Evolutionary conservation across 2,888 invertebrate species (phyloP), one percentile per base, ranked within the genome.

Genomic region (Bellardia pandia): DNA sequence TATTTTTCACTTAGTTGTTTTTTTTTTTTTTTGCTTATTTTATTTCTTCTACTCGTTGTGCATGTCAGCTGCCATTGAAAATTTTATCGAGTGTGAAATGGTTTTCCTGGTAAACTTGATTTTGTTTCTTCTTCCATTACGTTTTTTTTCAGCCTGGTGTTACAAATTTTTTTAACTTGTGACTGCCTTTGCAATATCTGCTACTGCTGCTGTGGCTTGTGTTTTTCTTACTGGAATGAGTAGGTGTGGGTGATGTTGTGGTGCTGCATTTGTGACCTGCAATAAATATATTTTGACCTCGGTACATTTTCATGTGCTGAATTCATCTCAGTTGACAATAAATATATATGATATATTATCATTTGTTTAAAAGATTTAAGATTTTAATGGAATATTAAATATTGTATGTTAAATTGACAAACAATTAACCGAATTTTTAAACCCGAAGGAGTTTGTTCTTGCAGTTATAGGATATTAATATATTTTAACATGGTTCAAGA

Each of bases 41-140:
- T 58, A n/a, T 45, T 64, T 42, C 45, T 64, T 42, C 45, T 45
- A 2, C 53, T 66, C 51, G 37, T 79, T 60, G 71, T 64, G 37
- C 86, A 83, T 72, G 75, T 80, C 76, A 77, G 51, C 72, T 86
- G 77, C 80, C 84, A 86, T 84, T 84, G 86, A 77, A 87, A 88
- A 89, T 80, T 89, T 90, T 89, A 90, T 90, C 86, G 89, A 85
- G 89, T 89, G 89, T 89, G 84, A 90, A 90, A 90, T 90, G 85
- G 77, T 74, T 86, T 88, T 80, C 30, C 71, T 81, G 85, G 71
- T 58, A 84, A 81, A 86, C 78, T 88, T 86, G 79, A 86, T 80
- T 86, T 86, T 74, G 66, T 83, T 88, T 82, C 81, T 71, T 78
- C 23, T 60, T 62, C 23, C 58, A 84, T 74, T 56, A 51, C 30